These are phyloP conservation scores for Sabatieria punctata DNA, from an alignment of 2,888 invertebrate genomes.

Conservation along the genomic window DNA sequence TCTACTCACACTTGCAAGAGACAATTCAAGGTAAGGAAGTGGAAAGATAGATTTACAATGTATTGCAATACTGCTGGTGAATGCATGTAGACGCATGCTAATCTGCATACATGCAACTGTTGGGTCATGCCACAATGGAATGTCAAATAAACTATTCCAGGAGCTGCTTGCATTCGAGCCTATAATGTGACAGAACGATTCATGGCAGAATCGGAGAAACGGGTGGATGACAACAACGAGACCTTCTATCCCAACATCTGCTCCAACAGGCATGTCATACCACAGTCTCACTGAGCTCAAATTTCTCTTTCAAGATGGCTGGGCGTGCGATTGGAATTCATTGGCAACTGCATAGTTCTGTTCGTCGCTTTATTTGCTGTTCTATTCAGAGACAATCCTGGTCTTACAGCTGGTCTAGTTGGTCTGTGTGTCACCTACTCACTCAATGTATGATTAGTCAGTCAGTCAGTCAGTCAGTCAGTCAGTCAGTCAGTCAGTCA, in stretches of 20 bases:
- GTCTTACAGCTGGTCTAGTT: conserved; percentile 39
- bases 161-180: conserved; percentile 25
- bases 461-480: too few relatives aligned
- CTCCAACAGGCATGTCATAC: conserved; percentile 21
- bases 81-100: too few relatives aligned
- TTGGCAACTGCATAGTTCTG: conserved; percentile 43
- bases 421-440: conserved; percentile 42
- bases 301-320: not conserved
- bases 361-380: conserved; percentile 44
- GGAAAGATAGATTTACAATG: too few relatives aligned
- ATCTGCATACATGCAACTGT: too few relatives aligned
- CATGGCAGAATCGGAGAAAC: conserved; percentile 22
- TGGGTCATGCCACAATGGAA: too few relatives aligned
- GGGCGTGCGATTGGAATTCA: conserved; percentile 34
- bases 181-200: conserved; percentile 22
- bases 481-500: too few relatives aligned
- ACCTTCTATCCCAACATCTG: conserved; percentile 28
- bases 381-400: conserved; percentile 30
- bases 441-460: too few relatives aligned
- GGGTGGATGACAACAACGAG: conserved; percentile 26
- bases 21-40: conserved; percentile 26
- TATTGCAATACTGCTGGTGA: too few relatives aligned
- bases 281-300: not conserved
- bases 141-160: too few relatives aligned
- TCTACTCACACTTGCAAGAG: conserved; percentile 29